Evolutionary conservation across 2,113 vertebrate genomes (phyloP), one percentile per base, ranked within the genome.

Genomic region (Murina feae): DNA sequence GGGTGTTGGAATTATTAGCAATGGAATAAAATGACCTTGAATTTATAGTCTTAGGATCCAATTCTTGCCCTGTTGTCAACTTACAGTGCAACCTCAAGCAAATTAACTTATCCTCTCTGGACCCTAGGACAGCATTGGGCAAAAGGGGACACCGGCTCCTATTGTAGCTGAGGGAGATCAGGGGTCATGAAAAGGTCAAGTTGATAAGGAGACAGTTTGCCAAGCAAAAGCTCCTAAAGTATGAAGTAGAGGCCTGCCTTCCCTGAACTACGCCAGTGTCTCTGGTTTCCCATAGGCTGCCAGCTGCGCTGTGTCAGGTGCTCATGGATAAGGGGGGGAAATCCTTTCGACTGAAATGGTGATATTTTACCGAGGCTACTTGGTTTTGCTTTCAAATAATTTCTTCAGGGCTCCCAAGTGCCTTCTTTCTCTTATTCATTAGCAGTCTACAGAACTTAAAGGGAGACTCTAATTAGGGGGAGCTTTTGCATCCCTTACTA

Each of bases 341-440:
- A 97, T 95, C 78, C 90, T 93, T 97, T 95, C 91, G 93, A 96
- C 90, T 97, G 83, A 96, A 96, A 97, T 96, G 91, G 95, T 96
- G 95, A 96, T 98, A 83, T 97, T 98, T 97, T 98, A 97, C 89
- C 32, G 96, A 98, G 97, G 93, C 97, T 96, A 90, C 86, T 98
- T 97, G 96, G 96, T 95, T 97, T 97, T 97, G 97, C 96, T 97
- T 98, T 98, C 95, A 97, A 97, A 97, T 94, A 97, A 94, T 95
- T 96, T 96, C 98, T 90, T 96, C 96, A 97, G 94, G 95, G 94
- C 96, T 97, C 93, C 78, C 97, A 93, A 97, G 55, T 93, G 90
- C 85, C 90, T 98, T 28, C 17, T 94, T 92, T 93, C 94, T 90
- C 93, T 80, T 72, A 89, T 94, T 98, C 78, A 95, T 97, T 97